Conservation (phyloP, 2,888 invertebrate genomes). For the Ennomos fuscantarius region DNA sequence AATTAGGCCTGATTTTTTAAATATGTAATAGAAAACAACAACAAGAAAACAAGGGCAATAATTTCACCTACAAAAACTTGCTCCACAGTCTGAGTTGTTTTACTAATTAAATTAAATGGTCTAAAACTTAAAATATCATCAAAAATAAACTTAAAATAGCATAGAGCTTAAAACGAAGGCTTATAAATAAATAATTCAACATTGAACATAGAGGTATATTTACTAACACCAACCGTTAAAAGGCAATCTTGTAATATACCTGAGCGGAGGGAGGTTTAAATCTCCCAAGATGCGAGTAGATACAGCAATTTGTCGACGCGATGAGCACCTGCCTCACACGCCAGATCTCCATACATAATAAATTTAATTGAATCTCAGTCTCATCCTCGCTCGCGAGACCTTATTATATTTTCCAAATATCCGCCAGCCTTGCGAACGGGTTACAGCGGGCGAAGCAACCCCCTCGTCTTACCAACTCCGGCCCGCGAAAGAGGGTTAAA, state of each 20-base stretch:
- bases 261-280: constrained; percentile 50
- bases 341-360: constrained; percentile 84
- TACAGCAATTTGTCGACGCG: constrained; percentile 73
- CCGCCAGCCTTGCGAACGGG: constrained; percentile 74
- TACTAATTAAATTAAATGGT: no score
- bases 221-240: constrained; percentile 27
- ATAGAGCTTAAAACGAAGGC: no score
- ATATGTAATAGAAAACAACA: no score
- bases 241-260: constrained; percentile 36
- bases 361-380: constrained; percentile 83
- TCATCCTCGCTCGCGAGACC: constrained; percentile 74
- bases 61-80: no score
- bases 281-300: constrained; percentile 50
- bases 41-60: no score
- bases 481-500: constrained; percentile 82
- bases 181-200: constrained; percentile 8
- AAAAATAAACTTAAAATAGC: no score
- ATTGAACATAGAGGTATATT: constrained; percentile 17
- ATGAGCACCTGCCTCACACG: constrained; percentile 77
- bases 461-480: constrained; percentile 82
- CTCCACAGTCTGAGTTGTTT: no score
- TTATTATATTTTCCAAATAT: constrained; percentile 83
- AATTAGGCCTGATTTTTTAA: no score
- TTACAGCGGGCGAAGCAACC: constrained; percentile 57
- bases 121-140: no score